Evolutionary conservation across 2,888 invertebrate genomes (phyloP), one percentile per base, ranked within the genome.

Genomic region (Tenodera sinensis): DNA sequence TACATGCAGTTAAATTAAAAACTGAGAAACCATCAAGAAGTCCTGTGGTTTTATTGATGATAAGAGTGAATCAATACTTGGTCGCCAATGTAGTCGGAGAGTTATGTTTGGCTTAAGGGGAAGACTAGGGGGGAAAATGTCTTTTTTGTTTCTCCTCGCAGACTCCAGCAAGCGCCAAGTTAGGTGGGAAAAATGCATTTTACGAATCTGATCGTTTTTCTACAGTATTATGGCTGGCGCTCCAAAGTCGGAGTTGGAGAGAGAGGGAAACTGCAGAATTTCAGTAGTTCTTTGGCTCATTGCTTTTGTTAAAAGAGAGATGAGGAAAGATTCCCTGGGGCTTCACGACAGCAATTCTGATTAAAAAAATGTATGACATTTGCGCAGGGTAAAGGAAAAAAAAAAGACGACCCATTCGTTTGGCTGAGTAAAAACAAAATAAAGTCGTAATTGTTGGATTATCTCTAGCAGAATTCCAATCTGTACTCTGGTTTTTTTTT

Each of bases 71-170:
- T 87, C 87, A 34, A 83, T 87, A 82, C 15, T 34, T 27, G 34
- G n/a, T 84, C 54, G 54, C 54, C 54, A 71, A 20, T 88, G 85
- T 88, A 88, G 89, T 85, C 47, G 30, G 54, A 83, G 86, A 89
- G 86, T 89, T 88, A 89, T 88, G 89, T 85, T 83, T 88, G 88
- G 54, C 86, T 89, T 89, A 88, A 86, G 88, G 89, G 71, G 84
- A 88, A 88, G 84, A 84, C 81, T 82, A 89, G 86, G 81, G 84
- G 83, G 83, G 85, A 85, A 34, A 85, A 83, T 84, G 28, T 82
- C 34, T 25, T 84, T 83, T 83, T 82, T 28, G 27, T 71, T 25
- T 71, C 54, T 71, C 25, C 54, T 15, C 15, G 15, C 54, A 20
- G 20, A 20, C 20, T 71, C 54, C 15, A 71, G 54, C 54, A 71